These are phyloP conservation scores for Centroberyx gerrardi DNA, from an alignment of 2,797 vertebrate species.

Conservation along the genomic window DNA sequence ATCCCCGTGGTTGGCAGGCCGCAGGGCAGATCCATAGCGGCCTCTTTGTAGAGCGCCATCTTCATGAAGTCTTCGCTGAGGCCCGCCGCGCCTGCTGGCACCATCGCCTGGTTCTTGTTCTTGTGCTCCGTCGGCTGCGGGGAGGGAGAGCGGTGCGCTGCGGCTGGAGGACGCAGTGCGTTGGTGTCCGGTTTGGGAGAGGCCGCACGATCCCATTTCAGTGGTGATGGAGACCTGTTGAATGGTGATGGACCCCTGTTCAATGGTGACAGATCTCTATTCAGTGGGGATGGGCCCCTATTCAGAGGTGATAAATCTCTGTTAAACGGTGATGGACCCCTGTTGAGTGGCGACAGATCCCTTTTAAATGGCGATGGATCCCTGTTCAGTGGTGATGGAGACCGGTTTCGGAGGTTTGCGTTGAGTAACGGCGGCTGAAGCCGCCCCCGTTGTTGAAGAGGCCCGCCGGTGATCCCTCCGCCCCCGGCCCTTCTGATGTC, in stretches of 20 bases:
- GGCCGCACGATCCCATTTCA: conserved; percentile 42
- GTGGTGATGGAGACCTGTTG: neutral
- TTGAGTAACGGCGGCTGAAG: conserved; percentile 34
- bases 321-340: neutral
- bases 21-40: conserved; percentile 66
- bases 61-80: conserved; percentile 51
- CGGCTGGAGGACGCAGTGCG: neutral
- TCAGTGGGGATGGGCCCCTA: neutral
- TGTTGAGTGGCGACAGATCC: neutral
- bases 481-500: conserved; percentile 69
- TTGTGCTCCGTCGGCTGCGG: conserved; percentile 18
- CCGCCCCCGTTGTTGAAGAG: conserved; percentile 25
- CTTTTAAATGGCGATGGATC: neutral
- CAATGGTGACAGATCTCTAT: neutral
- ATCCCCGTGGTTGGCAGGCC: conserved; percentile 73
- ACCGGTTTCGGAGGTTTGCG: conserved; percentile 16
- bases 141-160: neutral
- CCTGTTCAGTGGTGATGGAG: conserved; percentile 42
- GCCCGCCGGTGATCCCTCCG: neutral
- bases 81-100: neutral
- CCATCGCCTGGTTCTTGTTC: conserved; percentile 23
- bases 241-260: neutral
- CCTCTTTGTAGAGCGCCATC: conserved; percentile 62
- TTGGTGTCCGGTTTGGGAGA: conserved; percentile 45
- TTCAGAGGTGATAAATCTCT: neutral